Base-by-base conservation (phyloP, 2,888 invertebrate species). In the Lottia scabra region DNA sequence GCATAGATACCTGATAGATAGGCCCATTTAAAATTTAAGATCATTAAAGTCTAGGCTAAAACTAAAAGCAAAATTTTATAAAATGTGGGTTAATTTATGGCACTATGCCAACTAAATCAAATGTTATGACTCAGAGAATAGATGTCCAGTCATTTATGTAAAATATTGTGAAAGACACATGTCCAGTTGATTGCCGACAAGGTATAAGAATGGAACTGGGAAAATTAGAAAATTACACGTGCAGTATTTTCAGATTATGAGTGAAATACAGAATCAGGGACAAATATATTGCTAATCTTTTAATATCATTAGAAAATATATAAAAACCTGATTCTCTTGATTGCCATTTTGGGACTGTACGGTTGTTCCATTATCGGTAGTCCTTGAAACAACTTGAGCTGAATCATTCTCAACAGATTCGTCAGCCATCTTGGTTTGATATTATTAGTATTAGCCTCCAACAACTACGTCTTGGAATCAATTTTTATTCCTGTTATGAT, bases 371-470 rank as follows among this genome's bases (percentile, higher is more conserved):
- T 67, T 45, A 38, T 44, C 56, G 23, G 71, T 48, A 68, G 63
- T 44, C 26, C 65, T 38, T 26, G 74, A 19, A 44, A 65, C 48
- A 43, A 63, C 63, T 56, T 71, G 63, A 16, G 68, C 69, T 30
- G 67, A 63, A 48, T 71, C 65, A 48, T 65, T 71, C 68, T 65
- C 65, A 68, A 46, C 68, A 65, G 64, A 74, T 63, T 72, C 76
- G 74, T 82, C 82, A 38, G 82, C 82, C 82, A 82, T 82, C 63
- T 76, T 80, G 64, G 27, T 56, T 48, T 30, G n/a, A 27, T 68
- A 68, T 43, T 56, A 56, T 19, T 56, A 56, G 56, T 56, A 56
- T 19, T 56, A 56, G 56, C 56, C 56, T 56, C 56, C 19, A 56
- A 56, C 23, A 56, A 56, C 56, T 56, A 23, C 56, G 56, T 23